phyloP scores from a whole-genome alignment of 2,888 invertebrate species.

The Tribolium freemani region DNA sequence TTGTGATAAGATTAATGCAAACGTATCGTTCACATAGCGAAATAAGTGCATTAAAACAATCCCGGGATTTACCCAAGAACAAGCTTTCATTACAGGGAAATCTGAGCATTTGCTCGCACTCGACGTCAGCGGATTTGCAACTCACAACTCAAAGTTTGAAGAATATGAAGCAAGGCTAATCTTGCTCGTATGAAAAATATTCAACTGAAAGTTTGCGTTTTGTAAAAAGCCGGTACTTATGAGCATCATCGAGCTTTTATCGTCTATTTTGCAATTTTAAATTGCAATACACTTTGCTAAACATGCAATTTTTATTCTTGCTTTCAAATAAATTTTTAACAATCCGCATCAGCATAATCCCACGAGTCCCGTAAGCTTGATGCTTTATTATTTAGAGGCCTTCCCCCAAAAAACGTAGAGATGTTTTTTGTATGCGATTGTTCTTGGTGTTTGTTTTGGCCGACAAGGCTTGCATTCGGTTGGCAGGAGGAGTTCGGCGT shows the following conservation, averaged over 20 bases:
- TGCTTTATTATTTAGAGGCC: constrained; percentile 34
- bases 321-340: constrained; percentile 41
- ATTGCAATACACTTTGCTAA: constrained; percentile 38
- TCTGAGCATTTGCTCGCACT: neutral
- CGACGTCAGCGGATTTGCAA: constrained; percentile 12
- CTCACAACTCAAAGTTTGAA: neutral
- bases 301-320: constrained; percentile 41
- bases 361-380: constrained; percentile 32
- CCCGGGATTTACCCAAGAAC: neutral
- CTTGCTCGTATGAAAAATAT: neutral
- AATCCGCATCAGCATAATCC: constrained; percentile 41
- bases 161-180: constrained; percentile 7
- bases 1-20: constrained; percentile 12
- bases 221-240: constrained; percentile 4
- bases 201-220: constrained; percentile 11
- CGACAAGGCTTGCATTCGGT: constrained; percentile 25
- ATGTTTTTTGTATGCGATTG: constrained; percentile 22
- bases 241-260: constrained; percentile 30
- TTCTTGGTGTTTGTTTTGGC: constrained; percentile 2
- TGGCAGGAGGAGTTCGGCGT: constrained; percentile 43
- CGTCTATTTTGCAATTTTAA: constrained; percentile 56
- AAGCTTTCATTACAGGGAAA: constrained; percentile 9
- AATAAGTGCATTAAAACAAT: constrained; percentile 20
- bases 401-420: constrained; percentile 19
- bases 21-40: constrained; percentile 9